Evolutionary conservation across 2,113 vertebrate genomes (phyloP), one percentile per base, ranked within the genome.

Genomic region (Paramormyrops kingsleyae): DNA sequence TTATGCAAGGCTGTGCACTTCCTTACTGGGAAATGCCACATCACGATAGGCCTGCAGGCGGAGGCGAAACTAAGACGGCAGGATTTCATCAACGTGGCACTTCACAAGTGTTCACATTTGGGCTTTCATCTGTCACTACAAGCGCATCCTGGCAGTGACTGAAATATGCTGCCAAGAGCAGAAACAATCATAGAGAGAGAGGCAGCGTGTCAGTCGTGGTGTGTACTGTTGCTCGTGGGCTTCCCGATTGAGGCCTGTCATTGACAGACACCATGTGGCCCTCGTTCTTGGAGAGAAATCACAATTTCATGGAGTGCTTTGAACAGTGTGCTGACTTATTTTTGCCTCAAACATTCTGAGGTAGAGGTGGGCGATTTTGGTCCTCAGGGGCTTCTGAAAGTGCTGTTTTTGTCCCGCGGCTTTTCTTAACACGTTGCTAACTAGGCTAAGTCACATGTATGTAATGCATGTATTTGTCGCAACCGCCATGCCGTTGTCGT

Each of bases 221-320:
- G 35, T 42, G 35, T 8, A 0, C 15, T 15, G 83, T 24, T 86
- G 12, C 47, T n/a, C 1, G 1, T 47, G 44, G 47, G n/a, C 44
- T 50, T 44, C 83, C 3, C 8, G 9, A 85, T 47, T 5, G 83
- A n/a, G 39, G 83, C 17, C 46, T 85, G 15, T 85, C 83, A 47
- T 44, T 49, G 44, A 50, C 83, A 49, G 83, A 27, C 10, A 50
- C 24, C 74, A 80, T 80, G 42, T 39, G 74, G 74, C 74, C 74
- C 21, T 86, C 46, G 10, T 86, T 49, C 83, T 86, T 50, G 47
- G 83, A 47, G 44, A 27, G 44, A 49, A 27, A 50, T 50, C 47
- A 86, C 83, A 80, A 80, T 80, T 80, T 80, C 74, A 80, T 80
- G 74, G 74, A 80, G 42, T 5, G 83, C 42, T 85, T 44, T 49